Evolutionary conservation across 2,113 vertebrate species (phyloP).

Genomic region (Chaetodon auriga): DNA sequence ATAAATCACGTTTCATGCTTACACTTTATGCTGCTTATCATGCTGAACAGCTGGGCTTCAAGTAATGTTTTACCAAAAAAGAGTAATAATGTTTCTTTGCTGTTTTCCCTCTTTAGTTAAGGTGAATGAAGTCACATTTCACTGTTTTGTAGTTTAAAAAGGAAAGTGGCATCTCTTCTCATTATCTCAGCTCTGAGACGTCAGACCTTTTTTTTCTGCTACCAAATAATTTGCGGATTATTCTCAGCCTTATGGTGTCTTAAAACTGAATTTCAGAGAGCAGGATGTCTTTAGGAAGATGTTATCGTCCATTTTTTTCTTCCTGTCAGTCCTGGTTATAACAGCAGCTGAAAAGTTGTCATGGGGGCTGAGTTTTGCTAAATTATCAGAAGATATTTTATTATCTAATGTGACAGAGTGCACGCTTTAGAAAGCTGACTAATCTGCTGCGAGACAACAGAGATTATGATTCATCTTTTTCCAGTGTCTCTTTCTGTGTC

Average conservation of each 20-base stretch:
- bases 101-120: not conserved
- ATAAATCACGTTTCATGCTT: not conserved
- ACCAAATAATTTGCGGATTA: slow-evolving; percentile 5
- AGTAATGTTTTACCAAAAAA: not conserved
- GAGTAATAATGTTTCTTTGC: not conserved
- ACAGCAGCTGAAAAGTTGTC: slow-evolving; percentile 1
- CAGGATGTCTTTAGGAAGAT: slow-evolving; percentile 22
- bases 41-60: not conserved
- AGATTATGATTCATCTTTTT: slow-evolving; percentile 15
- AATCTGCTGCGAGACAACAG: not conserved
- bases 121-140: not conserved
- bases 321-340: not conserved
- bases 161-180: not conserved
- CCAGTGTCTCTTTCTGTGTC: slow-evolving; percentile 36
- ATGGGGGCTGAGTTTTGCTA: not conserved
- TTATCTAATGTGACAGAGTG: slow-evolving; percentile 2
- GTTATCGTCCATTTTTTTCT: slow-evolving; percentile 11
- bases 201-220: slow-evolving; percentile 9
- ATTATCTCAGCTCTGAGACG: not conserved
- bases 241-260: not conserved
- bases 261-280: slow-evolving; percentile 16
- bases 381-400: slow-evolving; percentile 6
- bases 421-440: not conserved
- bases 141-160: not conserved
- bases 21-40: not conserved